Evolutionary conservation across 2,888 invertebrate genomes (phyloP).

Genomic region (Lasius platythorax): DNA sequence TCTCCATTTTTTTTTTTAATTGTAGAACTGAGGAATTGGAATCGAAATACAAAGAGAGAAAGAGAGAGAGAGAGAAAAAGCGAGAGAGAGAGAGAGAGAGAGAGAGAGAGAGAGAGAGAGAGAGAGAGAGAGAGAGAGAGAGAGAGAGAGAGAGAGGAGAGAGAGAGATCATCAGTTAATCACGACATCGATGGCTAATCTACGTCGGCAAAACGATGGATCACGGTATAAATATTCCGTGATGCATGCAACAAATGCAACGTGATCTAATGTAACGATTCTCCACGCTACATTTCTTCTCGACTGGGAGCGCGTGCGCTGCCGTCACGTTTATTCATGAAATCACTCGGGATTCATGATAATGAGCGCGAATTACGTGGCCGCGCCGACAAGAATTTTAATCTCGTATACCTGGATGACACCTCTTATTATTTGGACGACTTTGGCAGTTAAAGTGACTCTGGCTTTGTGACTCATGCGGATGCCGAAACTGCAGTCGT

Average conservation of each 20-base stretch:
- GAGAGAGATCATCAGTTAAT: background rate
- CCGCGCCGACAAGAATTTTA: background rate
- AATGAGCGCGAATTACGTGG: background rate
- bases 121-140: background rate
- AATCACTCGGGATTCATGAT: background rate
- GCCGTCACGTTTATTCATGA: background rate
- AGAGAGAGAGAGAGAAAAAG: background rate
- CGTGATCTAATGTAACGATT: conserved; percentile 1
- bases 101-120: background rate
- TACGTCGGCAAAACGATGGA: background rate
- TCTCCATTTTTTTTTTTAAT: background rate
- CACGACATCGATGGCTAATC: background rate
- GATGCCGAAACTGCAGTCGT: conserved; percentile 69
- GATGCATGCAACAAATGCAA: conserved; percentile 28
- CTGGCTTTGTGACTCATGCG: conserved; percentile 68
- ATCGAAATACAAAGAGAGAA: background rate
- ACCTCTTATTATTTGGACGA: conserved; percentile 79
- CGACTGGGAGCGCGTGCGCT: background rate
- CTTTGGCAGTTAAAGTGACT: conserved; percentile 81
- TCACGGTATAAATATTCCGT: conserved; percentile 8
- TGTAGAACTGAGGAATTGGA: background rate
- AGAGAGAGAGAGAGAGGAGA: conserved; percentile 1
- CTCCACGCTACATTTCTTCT: background rate
- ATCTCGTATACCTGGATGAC: conserved; percentile 77
- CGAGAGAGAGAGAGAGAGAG: background rate